Evolutionary conservation across 2,113 vertebrate genomes (phyloP).

Genomic region (Pteropus alecto): DNA sequence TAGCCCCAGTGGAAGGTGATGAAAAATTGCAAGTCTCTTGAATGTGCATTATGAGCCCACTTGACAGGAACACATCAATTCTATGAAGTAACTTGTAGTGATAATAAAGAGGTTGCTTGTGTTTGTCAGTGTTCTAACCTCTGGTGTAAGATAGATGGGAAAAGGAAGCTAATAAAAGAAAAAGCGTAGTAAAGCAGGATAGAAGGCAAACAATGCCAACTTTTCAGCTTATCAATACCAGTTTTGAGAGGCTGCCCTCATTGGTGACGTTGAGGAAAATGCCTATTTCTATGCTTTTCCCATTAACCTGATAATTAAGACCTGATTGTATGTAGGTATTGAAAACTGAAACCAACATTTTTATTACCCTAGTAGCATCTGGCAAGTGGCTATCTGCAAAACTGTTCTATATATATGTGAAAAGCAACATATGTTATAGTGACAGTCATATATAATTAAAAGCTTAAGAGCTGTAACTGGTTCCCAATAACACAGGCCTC

Average conservation of each 20-base stretch:
- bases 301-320: background rate
- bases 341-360: slow-evolving; percentile 32
- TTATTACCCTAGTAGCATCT: background rate
- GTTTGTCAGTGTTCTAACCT: background rate
- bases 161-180: background rate
- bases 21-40: background rate
- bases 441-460: background rate
- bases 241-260: background rate
- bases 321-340: background rate
- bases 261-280: background rate
- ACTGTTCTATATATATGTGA: background rate
- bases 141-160: background rate
- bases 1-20: background rate
- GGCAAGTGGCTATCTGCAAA: background rate
- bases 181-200: background rate
- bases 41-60: background rate
- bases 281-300: background rate
- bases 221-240: background rate
- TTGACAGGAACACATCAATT: background rate
- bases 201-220: background rate
- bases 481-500: background rate
- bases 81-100: background rate
- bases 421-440: background rate
- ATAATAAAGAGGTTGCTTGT: background rate
- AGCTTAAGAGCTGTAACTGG: background rate